Evolutionary conservation across 2,888 invertebrate species (phyloP), one percentile per base, ranked within the genome.

Genomic region (Nineta flava): DNA sequence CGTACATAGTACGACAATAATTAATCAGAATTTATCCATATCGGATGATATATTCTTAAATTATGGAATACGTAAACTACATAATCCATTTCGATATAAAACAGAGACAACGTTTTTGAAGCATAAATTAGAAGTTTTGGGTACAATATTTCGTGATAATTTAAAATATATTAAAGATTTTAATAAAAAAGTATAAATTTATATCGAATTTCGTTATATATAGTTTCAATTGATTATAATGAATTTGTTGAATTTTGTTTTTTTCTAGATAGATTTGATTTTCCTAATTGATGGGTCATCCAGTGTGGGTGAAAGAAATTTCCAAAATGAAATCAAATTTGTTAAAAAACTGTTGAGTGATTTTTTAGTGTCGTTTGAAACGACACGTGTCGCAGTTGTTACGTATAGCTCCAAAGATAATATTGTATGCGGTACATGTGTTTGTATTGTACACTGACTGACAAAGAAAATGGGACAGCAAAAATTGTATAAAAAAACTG

Each of bases 251-350:
- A 15, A 34, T 48, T 41, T 26, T n/a, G n/a, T n/a, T n/a, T 40
- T 47, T 19, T 10, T 46, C 9, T n/a, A 69, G 62, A 64, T 78
- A 53, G 82, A 83, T 58, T 63, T 82, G 38, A 71, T 82, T 21
- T 82, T 83, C 61, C 64, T 82, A 44, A 75, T 83, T 44, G 83
- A 83, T 58, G 75, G 77, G 12, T 81, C 81, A n/a, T 77, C 77
- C 0, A 80, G 79, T 55, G 78, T 83, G 2, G 82, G 81, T 1
- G 68, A 71, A 53, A 64, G 68, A 16, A 80, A 83, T 62, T 83
- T 82, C 61, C 66, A 67, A 53, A 78, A 77, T 60, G 82, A 82
- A 60, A 62, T 82, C 46, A 76, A 75, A 58, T 81, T 82, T 60
- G 79, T 81, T 40, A 73, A 75, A 58, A 81, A 77, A 26, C 19